phyloP scores from a whole-genome alignment of 2,888 invertebrate species.

The Erebia epiphron region DNA sequence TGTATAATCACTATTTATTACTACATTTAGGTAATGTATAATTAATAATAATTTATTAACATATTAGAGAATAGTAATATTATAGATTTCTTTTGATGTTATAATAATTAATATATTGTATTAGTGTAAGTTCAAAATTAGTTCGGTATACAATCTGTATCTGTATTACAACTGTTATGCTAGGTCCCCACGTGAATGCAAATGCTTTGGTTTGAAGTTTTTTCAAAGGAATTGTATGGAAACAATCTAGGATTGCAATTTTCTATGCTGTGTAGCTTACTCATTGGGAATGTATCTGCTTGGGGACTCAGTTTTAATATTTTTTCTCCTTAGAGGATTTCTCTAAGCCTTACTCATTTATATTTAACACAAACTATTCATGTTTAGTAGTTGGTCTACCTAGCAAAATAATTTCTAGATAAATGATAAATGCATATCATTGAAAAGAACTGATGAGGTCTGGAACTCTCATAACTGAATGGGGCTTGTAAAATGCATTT shows the following conservation, averaged over 20 bases:
- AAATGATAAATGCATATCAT: constrained; percentile 74
- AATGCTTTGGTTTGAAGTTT: background rate
- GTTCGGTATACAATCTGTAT: constrained; percentile 68
- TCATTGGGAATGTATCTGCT: background rate
- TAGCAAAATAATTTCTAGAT: constrained; percentile 78
- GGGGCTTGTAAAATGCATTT: constrained; percentile 76
- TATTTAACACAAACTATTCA: constrained; percentile 64
- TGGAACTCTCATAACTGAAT: constrained; percentile 59
- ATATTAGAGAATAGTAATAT: constrained; percentile 74
- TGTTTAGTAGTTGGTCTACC: constrained; percentile 64
- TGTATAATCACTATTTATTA: constrained; percentile 81
- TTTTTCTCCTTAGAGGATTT: constrained; percentile 33
- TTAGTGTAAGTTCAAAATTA: constrained; percentile 78
- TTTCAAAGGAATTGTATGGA: background rate
- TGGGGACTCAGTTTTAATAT: constrained; percentile 36
- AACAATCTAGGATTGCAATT: background rate
- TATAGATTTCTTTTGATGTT: constrained; percentile 81
- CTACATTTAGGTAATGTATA: constrained; percentile 80
- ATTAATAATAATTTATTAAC: constrained; percentile 78
- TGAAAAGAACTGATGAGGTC: constrained; percentile 55
- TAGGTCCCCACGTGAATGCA: background rate
- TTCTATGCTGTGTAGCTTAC: background rate
- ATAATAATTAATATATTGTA: constrained; percentile 74
- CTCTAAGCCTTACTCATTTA: constrained; percentile 55
- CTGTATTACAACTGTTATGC: constrained; percentile 54